A percentile compares a stretch with the other conserved stretches of the same genome.
These are phyloP conservation scores for Halcyon leucocephala DNA, from an alignment of 2,797 vertebrate species.

Conservation along the genomic window DNA sequence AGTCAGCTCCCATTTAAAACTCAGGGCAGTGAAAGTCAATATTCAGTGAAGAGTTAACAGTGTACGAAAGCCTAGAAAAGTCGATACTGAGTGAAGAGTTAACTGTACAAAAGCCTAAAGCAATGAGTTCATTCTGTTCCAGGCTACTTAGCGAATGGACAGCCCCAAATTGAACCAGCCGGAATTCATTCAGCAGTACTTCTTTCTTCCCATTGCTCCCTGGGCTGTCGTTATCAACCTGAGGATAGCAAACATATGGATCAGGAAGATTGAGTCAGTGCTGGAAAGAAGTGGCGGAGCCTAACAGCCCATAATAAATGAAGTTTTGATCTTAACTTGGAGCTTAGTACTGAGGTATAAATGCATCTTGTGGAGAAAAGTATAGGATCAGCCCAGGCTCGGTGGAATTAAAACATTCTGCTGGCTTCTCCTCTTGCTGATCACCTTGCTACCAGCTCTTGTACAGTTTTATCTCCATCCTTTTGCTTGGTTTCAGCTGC, in stretches of 20 bases:
- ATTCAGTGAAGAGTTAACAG: background rate
- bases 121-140: constrained; percentile 22
- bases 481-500: background rate
- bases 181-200: constrained; percentile 9
- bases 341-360: background rate
- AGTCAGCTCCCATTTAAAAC: background rate
- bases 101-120: constrained; percentile 6
- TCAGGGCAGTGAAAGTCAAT: background rate
- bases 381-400: background rate
- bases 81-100: background rate
- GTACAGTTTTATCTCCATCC: background rate
- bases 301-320: constrained; percentile 13
- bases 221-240: background rate
- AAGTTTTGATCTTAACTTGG: background rate
- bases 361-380: background rate
- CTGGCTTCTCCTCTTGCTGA: background rate
- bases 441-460: background rate
- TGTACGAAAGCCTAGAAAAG: background rate
- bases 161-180: background rate
- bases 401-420: background rate
- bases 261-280: background rate
- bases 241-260: background rate
- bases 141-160: background rate
- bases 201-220: constrained; percentile 1
- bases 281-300: background rate